Percentiles rank a stretch among this genome's conserved stretches.
These are phyloP conservation scores for Opisthograptis luteolata DNA, from an alignment of 2,888 invertebrate genomes.

Conservation along the genomic window DNA sequence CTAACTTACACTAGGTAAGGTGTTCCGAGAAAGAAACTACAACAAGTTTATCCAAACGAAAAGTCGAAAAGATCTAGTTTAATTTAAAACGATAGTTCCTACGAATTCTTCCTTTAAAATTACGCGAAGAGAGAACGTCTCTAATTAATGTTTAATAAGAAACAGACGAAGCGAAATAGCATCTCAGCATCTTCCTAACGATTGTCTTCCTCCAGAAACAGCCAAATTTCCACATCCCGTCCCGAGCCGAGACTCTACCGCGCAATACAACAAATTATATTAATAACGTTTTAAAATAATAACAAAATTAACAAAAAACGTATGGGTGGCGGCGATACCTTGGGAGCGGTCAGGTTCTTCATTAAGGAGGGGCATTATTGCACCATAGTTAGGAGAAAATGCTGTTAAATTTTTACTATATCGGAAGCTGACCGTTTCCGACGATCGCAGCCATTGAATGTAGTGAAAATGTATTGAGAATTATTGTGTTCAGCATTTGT, in stretches of 20 bases:
- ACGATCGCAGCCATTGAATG: constrained; percentile 63
- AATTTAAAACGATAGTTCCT: constrained; percentile 51
- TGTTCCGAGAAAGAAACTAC: constrained; percentile 34
- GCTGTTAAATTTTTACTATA: constrained; percentile 65
- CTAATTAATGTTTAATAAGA: constrained; percentile 29
- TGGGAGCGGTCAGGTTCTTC: constrained; percentile 52
- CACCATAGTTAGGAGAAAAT: constrained; percentile 60
- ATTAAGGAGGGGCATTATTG: constrained; percentile 60
- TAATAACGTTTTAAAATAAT: constrained; percentile 82
- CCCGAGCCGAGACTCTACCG: constrained; percentile 61
- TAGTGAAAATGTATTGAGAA: constrained; percentile 73
- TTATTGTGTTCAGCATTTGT: constrained; percentile 71
- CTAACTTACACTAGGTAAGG: constrained; percentile 41
- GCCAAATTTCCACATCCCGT: constrained; percentile 53
- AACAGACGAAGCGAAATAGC: constrained; percentile 31
- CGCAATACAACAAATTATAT: constrained; percentile 83
- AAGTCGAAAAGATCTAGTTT: constrained; percentile 12
- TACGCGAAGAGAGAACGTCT: constrained; percentile 22
- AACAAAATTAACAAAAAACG: constrained; percentile 79
- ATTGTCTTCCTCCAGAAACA: constrained; percentile 69
- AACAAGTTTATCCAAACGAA: constrained; percentile 1
- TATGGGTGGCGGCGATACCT: constrained; percentile 69
- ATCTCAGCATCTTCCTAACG: constrained; percentile 69
- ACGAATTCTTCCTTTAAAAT: constrained; percentile 46
- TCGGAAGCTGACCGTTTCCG: constrained; percentile 52